These are phyloP conservation scores for Drosophila nikananu DNA, from an alignment of 1,140 invertebrate genomes.

Conservation along the genomic window DNA sequence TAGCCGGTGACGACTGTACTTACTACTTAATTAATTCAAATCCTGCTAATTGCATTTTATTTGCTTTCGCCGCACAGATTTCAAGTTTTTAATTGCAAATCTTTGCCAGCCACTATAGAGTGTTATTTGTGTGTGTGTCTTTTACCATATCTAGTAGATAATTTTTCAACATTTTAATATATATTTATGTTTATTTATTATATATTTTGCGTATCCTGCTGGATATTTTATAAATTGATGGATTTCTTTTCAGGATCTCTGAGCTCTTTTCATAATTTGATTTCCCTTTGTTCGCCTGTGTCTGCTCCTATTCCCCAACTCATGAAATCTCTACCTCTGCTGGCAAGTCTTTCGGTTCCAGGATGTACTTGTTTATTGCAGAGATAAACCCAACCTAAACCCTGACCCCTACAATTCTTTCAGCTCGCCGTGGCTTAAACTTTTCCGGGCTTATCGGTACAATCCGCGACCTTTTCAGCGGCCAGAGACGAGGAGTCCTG, in stretches of 20 bases:
- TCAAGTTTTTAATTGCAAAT: conserved; percentile 76
- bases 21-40: conserved; percentile 79
- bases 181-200: too few species aligned
- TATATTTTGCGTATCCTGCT: background rate
- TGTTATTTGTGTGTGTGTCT: background rate
- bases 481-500: background rate
- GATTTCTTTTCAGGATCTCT: background rate
- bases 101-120: background rate
- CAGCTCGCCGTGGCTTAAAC: background rate
- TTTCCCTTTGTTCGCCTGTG: too few species aligned
- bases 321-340: too few species aligned
- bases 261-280: background rate
- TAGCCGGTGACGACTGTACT: conserved; percentile 48
- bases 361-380: too few species aligned
- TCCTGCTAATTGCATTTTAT: conserved; percentile 83
- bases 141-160: background rate
- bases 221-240: too few species aligned
- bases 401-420: too few species aligned
- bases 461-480: background rate
- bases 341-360: background rate
- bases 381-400: background rate
- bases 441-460: background rate
- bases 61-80: conserved; percentile 66
- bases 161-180: background rate
- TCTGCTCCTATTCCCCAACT: too few species aligned